These are phyloP conservation scores for Beris morrisii DNA, from an alignment of 2,888 invertebrate genomes.

Conservation along the genomic window DNA sequence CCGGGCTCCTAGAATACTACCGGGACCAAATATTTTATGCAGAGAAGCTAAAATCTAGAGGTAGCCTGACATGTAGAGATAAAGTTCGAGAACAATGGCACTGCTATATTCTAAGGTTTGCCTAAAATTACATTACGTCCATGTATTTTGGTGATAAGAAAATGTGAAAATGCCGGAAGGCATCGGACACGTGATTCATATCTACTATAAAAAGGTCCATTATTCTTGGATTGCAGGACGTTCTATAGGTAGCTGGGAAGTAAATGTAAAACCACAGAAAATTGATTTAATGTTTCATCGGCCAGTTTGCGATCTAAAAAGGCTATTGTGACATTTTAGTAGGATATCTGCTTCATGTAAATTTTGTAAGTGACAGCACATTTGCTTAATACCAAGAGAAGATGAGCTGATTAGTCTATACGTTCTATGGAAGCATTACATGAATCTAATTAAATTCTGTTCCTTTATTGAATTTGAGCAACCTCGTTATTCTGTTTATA, in stretches of 20 bases:
- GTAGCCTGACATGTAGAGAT: slow-evolving; percentile 26
- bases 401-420: slow-evolving; percentile 26
- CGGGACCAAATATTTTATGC: background rate
- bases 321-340: background rate
- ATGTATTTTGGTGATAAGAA: slow-evolving; percentile 23
- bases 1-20: background rate
- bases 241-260: no score
- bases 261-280: slow-evolving; percentile 3
- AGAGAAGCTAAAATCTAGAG: slow-evolving; percentile 15
- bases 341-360: slow-evolving; percentile 10
- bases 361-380: slow-evolving; percentile 21
- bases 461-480: slow-evolving; percentile 5
- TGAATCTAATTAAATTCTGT: background rate
- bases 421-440: slow-evolving; percentile 17
- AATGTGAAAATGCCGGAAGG: slow-evolving; percentile 30
- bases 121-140: slow-evolving; percentile 26
- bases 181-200: slow-evolving; percentile 26
- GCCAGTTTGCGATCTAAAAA: background rate
- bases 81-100: slow-evolving; percentile 26
- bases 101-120: slow-evolving; percentile 11
- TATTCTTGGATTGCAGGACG: background rate
- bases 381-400: slow-evolving; percentile 12
- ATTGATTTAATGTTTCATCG: slow-evolving; percentile 24
- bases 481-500: background rate
- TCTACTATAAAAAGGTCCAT: slow-evolving; percentile 8